phyloP scores from a whole-genome alignment of 2,797 vertebrate species.

The Cossypha niveicapilla region DNA sequence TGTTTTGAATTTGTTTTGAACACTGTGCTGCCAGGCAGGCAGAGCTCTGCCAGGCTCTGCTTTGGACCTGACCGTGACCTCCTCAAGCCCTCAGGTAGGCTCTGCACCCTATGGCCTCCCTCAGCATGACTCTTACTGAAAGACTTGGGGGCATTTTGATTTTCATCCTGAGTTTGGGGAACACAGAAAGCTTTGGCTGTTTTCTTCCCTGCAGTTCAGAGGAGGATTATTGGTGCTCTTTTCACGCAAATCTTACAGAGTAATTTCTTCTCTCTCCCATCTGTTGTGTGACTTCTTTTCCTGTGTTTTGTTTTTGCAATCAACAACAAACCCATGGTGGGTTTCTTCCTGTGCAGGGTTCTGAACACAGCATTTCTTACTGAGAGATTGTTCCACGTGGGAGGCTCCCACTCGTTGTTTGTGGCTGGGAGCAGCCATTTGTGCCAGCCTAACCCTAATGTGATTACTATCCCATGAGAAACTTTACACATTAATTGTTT shows the following conservation, averaged over 20 bases:
- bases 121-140: not conserved
- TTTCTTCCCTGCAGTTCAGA: not conserved
- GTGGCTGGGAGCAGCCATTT: not conserved
- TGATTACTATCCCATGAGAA: not conserved
- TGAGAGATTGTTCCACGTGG: accelerated
- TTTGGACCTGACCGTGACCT: not conserved
- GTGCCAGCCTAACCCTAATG: not conserved
- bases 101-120: not conserved
- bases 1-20: not conserved
- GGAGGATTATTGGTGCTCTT: not conserved
- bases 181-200: not conserved
- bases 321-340: not conserved
- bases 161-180: not conserved
- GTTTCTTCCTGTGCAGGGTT: not conserved
- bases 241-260: not conserved
- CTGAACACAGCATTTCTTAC: not conserved
- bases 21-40: not conserved
- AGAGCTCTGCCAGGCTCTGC: not conserved
- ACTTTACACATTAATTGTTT: not conserved
- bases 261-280: not conserved
- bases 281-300: not conserved
- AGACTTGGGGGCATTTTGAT: not conserved
- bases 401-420: not conserved
- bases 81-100: not conserved
- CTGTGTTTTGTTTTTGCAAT: not conserved